Evolutionary conservation across 2,113 vertebrate species (phyloP), one percentile per base, ranked within the genome.

Genomic region (Plecturocebus donacophilus): DNA sequence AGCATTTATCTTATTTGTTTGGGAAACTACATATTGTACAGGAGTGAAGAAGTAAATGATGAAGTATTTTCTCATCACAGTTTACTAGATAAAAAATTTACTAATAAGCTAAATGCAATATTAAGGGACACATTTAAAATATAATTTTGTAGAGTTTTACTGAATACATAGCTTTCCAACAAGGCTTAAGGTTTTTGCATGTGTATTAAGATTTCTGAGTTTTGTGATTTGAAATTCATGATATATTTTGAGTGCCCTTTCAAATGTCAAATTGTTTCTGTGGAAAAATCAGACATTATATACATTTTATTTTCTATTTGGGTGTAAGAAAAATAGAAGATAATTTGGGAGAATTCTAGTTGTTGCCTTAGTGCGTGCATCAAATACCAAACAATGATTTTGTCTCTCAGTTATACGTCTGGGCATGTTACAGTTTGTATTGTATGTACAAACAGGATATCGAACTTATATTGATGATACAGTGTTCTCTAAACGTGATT

Each of bases 181-280:
- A 94, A 90, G 61, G 42, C 8, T 94, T 92, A 85, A 25, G 56
- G 54, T 2, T 95, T 96, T 95, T 97, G 3, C 23, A 2, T 94
- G 6, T 97, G 12, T 92, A 6, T 96, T 97, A 91, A 94, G 94
- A 89, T 91, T 81, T 97, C 91, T 97, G 85, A 93, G 64, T 82
- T 87, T 97, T 98, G 81, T 97, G 85, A 84, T 90, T 93, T 92
- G 40, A 97, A 98, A 97, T 96, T 97, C 97, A 97, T 93, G 96
- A 96, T 92, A 47, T 56, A 95, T 87, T 94, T 97, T 83, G 49
- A 94, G 61, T 96, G 87, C 90, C 6, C 82, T 98, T 95, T 98
- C 86, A 91, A 76, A 49, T 87, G 84, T 54, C 42, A 77, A 95
- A 45, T 11, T 61, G 35, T 96, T 98, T 97, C 35, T n/a, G 0